Conservation (phyloP, 2,888 invertebrate species). For the Lasioglossum zephyrum region DNA sequence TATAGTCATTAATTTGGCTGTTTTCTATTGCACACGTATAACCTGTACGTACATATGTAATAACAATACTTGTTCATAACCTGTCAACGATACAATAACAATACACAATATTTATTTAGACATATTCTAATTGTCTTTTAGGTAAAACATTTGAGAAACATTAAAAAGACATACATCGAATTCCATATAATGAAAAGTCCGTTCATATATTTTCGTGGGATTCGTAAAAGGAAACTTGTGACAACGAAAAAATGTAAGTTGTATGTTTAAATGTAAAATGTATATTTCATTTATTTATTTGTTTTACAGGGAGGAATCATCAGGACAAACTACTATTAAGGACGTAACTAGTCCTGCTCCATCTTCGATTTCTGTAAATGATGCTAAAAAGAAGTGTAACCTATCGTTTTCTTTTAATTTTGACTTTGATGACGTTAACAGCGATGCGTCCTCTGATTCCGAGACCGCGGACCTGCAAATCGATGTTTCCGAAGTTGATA, state of each 20-base stretch:
- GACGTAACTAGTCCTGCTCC: slow-evolving; percentile 14
- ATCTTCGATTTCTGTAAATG: slow-evolving; percentile 25
- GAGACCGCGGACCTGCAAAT: slow-evolving; percentile 79
- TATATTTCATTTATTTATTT: slow-evolving; percentile 1
- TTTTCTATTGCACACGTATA: not conserved
- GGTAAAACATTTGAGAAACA: not conserved
- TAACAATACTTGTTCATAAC: no score
- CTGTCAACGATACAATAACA: no score
- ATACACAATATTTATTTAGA: no score
- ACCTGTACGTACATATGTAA: not conserved
- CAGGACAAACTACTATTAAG: not conserved
- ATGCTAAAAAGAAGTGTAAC: slow-evolving; percentile 69
- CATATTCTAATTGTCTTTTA: not conserved
- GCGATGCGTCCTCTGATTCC: slow-evolving; percentile 78
- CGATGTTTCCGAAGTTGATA: slow-evolving; percentile 80
- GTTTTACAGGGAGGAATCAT: slow-evolving; percentile 41
- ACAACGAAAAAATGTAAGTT: not conserved
- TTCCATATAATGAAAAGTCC: not conserved
- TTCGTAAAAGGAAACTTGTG: not conserved
- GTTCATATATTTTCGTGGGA: not conserved
- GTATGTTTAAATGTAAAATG: not conserved
- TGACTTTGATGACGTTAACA: slow-evolving; percentile 75
- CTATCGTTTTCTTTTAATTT: slow-evolving; percentile 79
- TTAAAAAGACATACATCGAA: not conserved
- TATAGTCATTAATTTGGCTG: not conserved